Conservation (phyloP, 2,797 vertebrate genomes). For the Scolopax rusticola region DNA sequence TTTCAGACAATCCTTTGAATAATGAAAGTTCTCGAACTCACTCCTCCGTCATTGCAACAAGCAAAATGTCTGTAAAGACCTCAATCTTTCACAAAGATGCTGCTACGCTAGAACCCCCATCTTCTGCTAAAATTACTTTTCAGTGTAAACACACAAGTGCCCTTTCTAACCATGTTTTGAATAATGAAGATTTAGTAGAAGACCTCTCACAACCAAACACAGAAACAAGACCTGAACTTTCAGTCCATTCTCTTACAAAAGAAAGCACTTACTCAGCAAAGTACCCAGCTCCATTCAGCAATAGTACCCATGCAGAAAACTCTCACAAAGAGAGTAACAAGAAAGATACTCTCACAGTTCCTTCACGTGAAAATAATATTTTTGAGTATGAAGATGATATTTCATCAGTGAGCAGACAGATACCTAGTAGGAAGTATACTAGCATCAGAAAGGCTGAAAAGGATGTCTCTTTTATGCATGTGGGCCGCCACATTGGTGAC, state of each 20-base stretch:
- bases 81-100: slow-evolving; percentile 91
- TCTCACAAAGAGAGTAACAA: slow-evolving; percentile 84
- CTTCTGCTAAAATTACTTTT: slow-evolving; percentile 90
- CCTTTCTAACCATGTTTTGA: slow-evolving; percentile 86
- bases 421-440: slow-evolving; percentile 89
- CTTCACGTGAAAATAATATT: slow-evolving; percentile 86
- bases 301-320: slow-evolving; percentile 83
- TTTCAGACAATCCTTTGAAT: slow-evolving; percentile 92
- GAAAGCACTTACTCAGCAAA: slow-evolving; percentile 92
- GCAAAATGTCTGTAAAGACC: slow-evolving; percentile 90
- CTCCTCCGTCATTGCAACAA: slow-evolving; percentile 90
- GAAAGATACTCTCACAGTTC: slow-evolving; percentile 82
- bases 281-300: slow-evolving; percentile 87
- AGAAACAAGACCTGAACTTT: slow-evolving; percentile 87
- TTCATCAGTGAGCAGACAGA: slow-evolving; percentile 85
- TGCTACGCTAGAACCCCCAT: slow-evolving; percentile 88
- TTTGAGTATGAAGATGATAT: slow-evolving; percentile 88
- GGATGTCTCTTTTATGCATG: slow-evolving; percentile 79
- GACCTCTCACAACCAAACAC: slow-evolving; percentile 88
- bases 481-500: slow-evolving; percentile 78
- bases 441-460: slow-evolving; percentile 92
- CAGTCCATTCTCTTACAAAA: slow-evolving; percentile 88
- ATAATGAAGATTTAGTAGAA: slow-evolving; percentile 88
- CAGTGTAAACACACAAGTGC: slow-evolving; percentile 93
- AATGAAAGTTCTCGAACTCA: slow-evolving; percentile 93